Base-by-base conservation (phyloP, 2,797 vertebrate genomes). In the Strix occidentalis region DNA sequence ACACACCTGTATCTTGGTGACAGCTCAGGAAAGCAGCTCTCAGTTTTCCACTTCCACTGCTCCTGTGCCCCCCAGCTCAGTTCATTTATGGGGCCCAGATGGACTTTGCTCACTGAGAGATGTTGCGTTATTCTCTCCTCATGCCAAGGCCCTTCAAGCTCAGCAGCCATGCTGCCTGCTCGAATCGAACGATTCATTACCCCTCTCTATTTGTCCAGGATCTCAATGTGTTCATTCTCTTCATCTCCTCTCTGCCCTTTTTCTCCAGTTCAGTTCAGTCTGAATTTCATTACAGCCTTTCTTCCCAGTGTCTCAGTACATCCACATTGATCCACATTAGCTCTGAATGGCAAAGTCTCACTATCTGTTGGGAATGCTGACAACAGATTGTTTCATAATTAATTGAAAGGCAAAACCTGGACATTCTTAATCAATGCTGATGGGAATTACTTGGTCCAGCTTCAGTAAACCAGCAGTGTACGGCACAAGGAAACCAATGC, bases 361-460 rank as follows among this genome's bases (percentile, higher is more conserved):
- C 92, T 89, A 29, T 94, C 93, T 79, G 95, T 84, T 77, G 91
- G 86, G 95, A 95, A 95, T 70, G 89, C 78, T 89, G 96, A 96
- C 97, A 95, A 95, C 95, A 96, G 96, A 95, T 91, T 94, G 95
- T 88, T 97, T 95, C 92, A 69, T 95, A 96, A 97, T 96, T 96
- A 96, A 97, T 80, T 96, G 97, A 97, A 95, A 84, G 94, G 96
- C 95, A 97, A 94, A 97, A 93, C 80, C 95, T 93, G 97, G 97
- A 90, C 83, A 66, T 79, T 94, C 90, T 96, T 95, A 93, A 58
- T 93, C 96, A 93, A 91, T 82, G 93, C 92, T 94, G 96, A 92
- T 92, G 91, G 95, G 94, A 94, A 95, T 91, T 91, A 72, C 63
- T 87, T 79, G 84, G 83, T 93, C 80, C 84, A 81, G 69, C 89